Evolutionary conservation across 2,888 invertebrate genomes (phyloP).

Genomic region (Gerris lacustris): DNA sequence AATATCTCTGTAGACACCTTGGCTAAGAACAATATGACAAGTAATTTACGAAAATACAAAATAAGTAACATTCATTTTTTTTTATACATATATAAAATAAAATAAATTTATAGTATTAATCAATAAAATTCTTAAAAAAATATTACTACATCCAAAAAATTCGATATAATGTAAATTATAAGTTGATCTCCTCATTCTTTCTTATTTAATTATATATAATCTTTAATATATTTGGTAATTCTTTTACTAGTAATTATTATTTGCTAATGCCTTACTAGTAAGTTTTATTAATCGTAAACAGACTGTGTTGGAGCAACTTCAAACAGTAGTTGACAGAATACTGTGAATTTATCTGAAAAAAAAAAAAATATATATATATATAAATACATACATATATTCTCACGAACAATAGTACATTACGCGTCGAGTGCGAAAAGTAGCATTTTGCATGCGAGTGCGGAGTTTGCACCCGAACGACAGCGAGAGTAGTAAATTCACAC

Average conservation of each 20-base stretch:
- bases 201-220: too few species aligned
- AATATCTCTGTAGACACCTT: background rate
- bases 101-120: background rate
- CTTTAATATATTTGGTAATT: too few species aligned
- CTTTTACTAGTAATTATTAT: too few species aligned
- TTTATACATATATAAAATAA: slow-evolving; percentile 8
- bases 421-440: too few species aligned
- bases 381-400: background rate
- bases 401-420: too few species aligned
- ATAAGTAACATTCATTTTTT: background rate
- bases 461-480: too few species aligned
- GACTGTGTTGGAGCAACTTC: slow-evolving; percentile 83
- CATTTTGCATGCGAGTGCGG: too few species aligned
- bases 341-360: slow-evolving; percentile 69
- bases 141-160: slow-evolving; percentile 5
- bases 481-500: too few species aligned
- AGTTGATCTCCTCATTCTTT: too few species aligned
- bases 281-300: slow-evolving; percentile 46
- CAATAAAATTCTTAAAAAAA: slow-evolving; percentile 13
- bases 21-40: slow-evolving; percentile 10
- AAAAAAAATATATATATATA: slow-evolving; percentile 25
- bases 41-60: background rate
- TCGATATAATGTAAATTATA: too few species aligned
- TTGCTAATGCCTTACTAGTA: too few species aligned
- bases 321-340: slow-evolving; percentile 76